Percentiles rank a stretch among this genome's conserved stretches.
Conservation (phyloP, 2,888 invertebrate species). For the Anagyrus pseudococci region DNA sequence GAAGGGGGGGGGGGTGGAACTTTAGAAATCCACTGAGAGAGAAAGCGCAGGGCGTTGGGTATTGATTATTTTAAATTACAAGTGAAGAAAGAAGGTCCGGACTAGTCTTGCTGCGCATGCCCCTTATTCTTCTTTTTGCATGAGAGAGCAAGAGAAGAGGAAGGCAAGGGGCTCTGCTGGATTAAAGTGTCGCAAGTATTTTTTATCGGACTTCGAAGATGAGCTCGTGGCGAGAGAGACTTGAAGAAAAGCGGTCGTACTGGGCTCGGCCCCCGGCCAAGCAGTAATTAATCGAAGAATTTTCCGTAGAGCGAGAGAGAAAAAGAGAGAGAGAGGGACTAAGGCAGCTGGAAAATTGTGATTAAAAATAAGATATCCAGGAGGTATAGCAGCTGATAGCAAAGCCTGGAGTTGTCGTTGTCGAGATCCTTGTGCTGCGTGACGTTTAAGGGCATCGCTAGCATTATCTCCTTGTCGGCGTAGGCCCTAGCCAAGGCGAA, state of each 20-base stretch:
- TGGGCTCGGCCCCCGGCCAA: background rate
- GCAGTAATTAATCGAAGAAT: constrained; percentile 31
- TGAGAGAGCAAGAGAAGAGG: background rate
- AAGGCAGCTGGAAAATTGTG: constrained; percentile 20
- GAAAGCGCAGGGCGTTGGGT: background rate
- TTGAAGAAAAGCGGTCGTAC: background rate
- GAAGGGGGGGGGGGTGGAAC: constrained; percentile 4
- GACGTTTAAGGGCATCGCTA: background rate
- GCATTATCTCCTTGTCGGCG: no score
- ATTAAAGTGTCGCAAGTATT: constrained; percentile 34
- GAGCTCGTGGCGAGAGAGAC: background rate
- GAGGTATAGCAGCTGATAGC: no score
- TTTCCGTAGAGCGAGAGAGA: background rate
- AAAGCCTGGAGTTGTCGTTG: no score
- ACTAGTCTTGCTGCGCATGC: no score
- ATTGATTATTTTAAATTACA: constrained; percentile 35
- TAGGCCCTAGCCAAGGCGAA: background rate
- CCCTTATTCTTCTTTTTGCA: background rate
- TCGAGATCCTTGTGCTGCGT: no score
- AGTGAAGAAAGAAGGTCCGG: background rate
- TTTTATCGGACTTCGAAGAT: constrained; percentile 19
- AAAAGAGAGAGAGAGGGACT: background rate
- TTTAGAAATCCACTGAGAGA: constrained; percentile 11
- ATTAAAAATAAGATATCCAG: constrained; percentile 28
- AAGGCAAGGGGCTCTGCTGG: background rate